phyloP scores from a whole-genome alignment of 2,797 vertebrate genomes.

The Poecile montanus region DNA sequence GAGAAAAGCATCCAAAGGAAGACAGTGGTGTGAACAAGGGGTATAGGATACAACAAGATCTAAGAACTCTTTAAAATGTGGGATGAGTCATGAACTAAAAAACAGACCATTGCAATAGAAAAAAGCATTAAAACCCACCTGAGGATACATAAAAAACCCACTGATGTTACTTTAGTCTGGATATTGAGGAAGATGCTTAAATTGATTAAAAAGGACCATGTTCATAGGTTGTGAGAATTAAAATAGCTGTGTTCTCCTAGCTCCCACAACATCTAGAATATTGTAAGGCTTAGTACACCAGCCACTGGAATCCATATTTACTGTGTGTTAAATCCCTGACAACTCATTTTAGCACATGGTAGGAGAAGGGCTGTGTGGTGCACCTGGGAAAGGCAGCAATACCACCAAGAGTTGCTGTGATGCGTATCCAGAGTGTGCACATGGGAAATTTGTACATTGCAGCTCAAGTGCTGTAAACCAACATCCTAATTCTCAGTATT shows the following conservation, averaged over 20 bases:
- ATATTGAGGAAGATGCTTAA: neutral
- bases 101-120: neutral
- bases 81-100: neutral
- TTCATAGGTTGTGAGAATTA: neutral
- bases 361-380: neutral
- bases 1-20: neutral
- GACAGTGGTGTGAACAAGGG: neutral
- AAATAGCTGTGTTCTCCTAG: neutral
- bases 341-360: rapidly evolving
- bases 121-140: neutral
- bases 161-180: neutral
- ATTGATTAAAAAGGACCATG: neutral
- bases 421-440: neutral
- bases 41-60: neutral
- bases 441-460: neutral
- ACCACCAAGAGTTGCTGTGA: neutral
- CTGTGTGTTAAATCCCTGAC: neutral
- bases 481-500: neutral
- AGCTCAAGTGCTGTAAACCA: neutral
- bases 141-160: neutral
- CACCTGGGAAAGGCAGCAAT: neutral
- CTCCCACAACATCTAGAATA: neutral
- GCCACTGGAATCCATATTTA: neutral
- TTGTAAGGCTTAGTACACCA: neutral
- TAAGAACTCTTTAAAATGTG: neutral